These are phyloP conservation scores for Cyanoderma ruficeps DNA, from an alignment of 2,113 vertebrate species.

Conservation along the genomic window DNA sequence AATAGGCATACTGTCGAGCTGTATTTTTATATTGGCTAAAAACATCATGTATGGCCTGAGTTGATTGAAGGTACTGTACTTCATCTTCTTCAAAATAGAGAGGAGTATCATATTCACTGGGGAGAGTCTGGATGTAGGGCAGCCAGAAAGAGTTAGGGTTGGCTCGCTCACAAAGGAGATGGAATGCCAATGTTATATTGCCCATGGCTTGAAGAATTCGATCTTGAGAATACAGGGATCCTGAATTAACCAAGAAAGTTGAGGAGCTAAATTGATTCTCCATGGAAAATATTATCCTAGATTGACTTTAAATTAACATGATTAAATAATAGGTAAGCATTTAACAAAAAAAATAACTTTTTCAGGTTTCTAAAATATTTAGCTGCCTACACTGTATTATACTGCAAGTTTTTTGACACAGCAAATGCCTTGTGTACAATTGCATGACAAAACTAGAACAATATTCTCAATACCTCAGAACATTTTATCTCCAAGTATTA, in stretches of 20 bases:
- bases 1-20: slow-evolving; percentile 96
- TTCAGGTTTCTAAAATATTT: neutral
- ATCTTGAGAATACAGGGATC: slow-evolving; percentile 91
- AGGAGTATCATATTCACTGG: slow-evolving; percentile 90
- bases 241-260: slow-evolving; percentile 74
- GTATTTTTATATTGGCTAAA: slow-evolving; percentile 98
- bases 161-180: slow-evolving; percentile 92
- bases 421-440: neutral
- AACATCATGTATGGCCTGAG: slow-evolving; percentile 93
- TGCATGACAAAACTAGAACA: neutral
- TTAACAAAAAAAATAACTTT: neutral
- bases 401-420: neutral
- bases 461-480: neutral
- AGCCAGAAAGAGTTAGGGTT: slow-evolving; percentile 88
- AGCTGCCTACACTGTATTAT: neutral
- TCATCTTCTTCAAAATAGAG: slow-evolving; percentile 94
- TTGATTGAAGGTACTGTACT: slow-evolving; percentile 88
- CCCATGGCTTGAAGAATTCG: slow-evolving; percentile 98
- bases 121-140: slow-evolving; percentile 94
- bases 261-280: neutral
- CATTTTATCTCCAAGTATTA: neutral
- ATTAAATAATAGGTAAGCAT: neutral
- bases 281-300: neutral
- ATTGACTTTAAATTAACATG: neutral
- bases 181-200: slow-evolving; percentile 94